phyloP scores from a whole-genome alignment of 2,888 invertebrate species.

The Byasa hedistus region DNA sequence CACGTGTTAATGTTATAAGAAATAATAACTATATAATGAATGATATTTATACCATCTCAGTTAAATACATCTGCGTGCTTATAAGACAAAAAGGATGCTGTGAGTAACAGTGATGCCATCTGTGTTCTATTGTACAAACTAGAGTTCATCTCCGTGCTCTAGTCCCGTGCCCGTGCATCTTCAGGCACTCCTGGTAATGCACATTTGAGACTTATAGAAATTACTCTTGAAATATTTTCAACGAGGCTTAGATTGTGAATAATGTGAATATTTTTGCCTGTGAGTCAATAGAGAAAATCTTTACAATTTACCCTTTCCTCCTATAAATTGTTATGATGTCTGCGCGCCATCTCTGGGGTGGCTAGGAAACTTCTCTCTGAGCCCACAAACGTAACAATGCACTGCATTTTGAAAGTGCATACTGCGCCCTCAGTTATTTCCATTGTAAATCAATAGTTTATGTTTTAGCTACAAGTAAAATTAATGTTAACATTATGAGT shows the following conservation, averaged over 20 bases:
- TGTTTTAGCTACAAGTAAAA: neutral
- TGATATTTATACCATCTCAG: no score
- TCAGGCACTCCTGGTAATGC: neutral
- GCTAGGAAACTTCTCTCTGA: slow-evolving; percentile 42
- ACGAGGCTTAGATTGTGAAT: neutral
- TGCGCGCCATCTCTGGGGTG: slow-evolving; percentile 63
- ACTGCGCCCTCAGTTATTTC: slow-evolving; percentile 40
- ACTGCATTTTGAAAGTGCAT: slow-evolving; percentile 40
- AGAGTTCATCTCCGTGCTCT: slow-evolving; percentile 14
- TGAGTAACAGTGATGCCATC: slow-evolving; percentile 47
- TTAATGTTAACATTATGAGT: neutral
- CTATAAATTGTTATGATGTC: slow-evolving; percentile 1
- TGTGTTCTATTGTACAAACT: slow-evolving; percentile 36
- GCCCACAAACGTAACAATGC: slow-evolving; percentile 13
- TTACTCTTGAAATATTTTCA: neutral
- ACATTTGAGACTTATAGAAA: neutral
- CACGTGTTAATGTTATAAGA: no score
- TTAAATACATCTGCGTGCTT: no score
- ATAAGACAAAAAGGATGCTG: slow-evolving; percentile 25
- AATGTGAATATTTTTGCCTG: neutral
- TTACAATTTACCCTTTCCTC: neutral
- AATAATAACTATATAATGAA: no score
- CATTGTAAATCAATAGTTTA: slow-evolving; percentile 11
- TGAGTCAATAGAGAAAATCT: neutral
- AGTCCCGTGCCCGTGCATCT: neutral